Evolutionary conservation across 1,140 invertebrate species (phyloP).

Genomic region (Phocides pigmalion): DNA sequence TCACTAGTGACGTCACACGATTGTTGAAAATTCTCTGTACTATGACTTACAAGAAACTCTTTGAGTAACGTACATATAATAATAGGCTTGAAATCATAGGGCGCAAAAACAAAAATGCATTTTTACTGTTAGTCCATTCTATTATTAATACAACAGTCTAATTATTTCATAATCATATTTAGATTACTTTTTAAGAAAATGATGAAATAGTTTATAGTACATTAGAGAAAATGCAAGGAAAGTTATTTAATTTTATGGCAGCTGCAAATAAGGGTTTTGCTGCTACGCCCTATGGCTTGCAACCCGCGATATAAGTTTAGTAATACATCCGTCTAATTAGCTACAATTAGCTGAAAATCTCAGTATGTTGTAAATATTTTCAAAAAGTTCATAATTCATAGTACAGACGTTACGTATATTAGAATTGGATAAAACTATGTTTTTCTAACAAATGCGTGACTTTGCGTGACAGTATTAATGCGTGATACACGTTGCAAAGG

Average conservation of each 20-base stretch:
- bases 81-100: too few relatives aligned
- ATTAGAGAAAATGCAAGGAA: too few relatives aligned
- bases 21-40: slow-evolving; percentile 26
- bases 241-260: too few relatives aligned
- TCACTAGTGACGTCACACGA: slow-evolving; percentile 22
- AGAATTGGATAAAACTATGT: background rate
- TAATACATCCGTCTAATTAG: background rate
- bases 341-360: background rate
- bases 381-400: background rate
- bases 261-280: too few relatives aligned
- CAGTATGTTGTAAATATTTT: background rate
- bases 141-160: too few relatives aligned
- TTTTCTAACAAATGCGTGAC: slow-evolving; percentile 6
- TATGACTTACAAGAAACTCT: background rate
- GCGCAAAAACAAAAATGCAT: too few relatives aligned
- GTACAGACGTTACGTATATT: background rate
- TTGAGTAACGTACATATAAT: background rate
- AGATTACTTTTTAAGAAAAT: too few relatives aligned
- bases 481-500: background rate
- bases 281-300: too few relatives aligned
- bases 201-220: too few relatives aligned
- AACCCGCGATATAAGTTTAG: too few relatives aligned
- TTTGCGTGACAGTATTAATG: background rate
- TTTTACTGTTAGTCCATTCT: too few relatives aligned
- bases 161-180: too few relatives aligned